These are phyloP conservation scores for Rhinichthys osculus DNA, from an alignment of 2,797 vertebrate genomes.

Conservation along the genomic window DNA sequence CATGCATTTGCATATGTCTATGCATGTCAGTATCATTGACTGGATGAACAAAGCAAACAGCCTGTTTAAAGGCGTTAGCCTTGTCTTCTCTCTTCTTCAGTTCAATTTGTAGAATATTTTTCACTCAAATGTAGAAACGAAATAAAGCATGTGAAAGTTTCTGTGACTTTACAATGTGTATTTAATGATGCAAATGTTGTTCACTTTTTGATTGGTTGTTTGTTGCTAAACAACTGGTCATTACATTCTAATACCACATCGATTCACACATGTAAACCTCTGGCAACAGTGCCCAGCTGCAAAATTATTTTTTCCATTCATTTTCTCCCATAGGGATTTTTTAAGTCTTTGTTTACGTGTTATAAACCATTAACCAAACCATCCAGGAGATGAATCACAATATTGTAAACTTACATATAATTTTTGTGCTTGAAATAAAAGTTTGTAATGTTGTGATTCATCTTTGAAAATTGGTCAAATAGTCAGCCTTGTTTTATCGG, in stretches of 20 bases:
- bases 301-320: neutral
- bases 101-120: neutral
- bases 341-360: neutral
- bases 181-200: neutral
- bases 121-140: neutral
- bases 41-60: neutral
- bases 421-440: too few relatives aligned
- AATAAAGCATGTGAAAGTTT: neutral
- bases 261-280: neutral
- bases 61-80: neutral
- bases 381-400: neutral
- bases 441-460: too few relatives aligned
- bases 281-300: neutral
- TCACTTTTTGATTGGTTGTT: neutral
- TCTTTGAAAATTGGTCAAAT: neutral
- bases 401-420: neutral
- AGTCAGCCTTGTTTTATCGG: too few relatives aligned
- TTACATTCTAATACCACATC: neutral
- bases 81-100: neutral
- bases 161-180: neutral
- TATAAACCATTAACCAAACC: neutral
- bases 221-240: neutral
- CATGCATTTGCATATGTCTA: neutral
- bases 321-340: neutral
- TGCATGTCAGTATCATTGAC: neutral